Conservation (phyloP, 2,797 vertebrate species). For the Danio choprae region DNA sequence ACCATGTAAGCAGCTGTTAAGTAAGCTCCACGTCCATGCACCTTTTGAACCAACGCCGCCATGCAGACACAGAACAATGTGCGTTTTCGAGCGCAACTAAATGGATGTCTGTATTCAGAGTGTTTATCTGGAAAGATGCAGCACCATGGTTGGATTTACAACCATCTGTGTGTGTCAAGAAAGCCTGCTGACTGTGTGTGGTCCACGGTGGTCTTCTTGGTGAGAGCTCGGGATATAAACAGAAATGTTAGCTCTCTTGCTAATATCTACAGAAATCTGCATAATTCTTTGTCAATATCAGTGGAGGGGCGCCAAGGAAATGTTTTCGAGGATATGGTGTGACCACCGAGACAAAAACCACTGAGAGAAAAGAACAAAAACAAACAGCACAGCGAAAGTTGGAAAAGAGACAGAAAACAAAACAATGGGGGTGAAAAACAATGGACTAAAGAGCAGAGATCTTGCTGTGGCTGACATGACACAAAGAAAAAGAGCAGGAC, state of each 20-base stretch:
- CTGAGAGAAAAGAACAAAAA: slow-evolving; percentile 27
- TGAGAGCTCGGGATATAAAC: slow-evolving; percentile 15
- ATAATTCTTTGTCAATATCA: slow-evolving; percentile 57
- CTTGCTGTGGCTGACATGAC: background rate
- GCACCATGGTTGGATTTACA: background rate
- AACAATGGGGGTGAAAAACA: slow-evolving; percentile 15
- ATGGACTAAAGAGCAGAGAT: slow-evolving; percentile 12
- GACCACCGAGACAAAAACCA: slow-evolving; percentile 39
- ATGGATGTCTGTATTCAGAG: background rate
- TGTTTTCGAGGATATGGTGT: slow-evolving; percentile 22
- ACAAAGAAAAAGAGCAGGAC: slow-evolving; percentile 11
- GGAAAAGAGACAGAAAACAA: slow-evolving; percentile 18
- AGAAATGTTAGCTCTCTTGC: slow-evolving; percentile 46
- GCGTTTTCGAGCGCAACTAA: background rate
- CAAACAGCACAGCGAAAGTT: slow-evolving; percentile 8
- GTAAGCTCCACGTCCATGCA: slow-evolving; percentile 6
- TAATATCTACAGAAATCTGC: slow-evolving; percentile 61
- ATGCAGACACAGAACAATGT: background rate
- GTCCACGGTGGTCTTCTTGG: slow-evolving; percentile 25
- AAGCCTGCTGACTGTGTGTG: slow-evolving; percentile 28
- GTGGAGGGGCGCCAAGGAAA: slow-evolving; percentile 44
- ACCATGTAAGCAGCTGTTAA: slow-evolving; percentile 35
- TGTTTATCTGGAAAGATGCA: slow-evolving; percentile 26
- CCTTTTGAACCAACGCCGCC: slow-evolving; percentile 16
- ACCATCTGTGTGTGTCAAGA: slow-evolving; percentile 17